Evolutionary conservation across 1,140 invertebrate species (phyloP).

Genomic region (Parapsyche elsis): DNA sequence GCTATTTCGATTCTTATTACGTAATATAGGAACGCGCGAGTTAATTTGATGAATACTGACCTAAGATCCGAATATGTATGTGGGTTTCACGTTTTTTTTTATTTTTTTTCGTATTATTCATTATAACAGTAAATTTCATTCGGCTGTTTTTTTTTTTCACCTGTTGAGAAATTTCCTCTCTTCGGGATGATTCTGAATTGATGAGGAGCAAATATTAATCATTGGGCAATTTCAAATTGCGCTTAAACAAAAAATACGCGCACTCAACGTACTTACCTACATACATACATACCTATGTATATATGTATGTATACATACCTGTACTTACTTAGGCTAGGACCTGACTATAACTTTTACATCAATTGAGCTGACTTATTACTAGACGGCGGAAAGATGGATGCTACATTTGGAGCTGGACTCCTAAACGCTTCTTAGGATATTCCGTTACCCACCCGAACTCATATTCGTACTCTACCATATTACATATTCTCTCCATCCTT

Average conservation of each 20-base stretch:
- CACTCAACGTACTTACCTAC: neutral
- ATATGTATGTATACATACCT: too few species aligned
- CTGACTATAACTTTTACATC: too few species aligned
- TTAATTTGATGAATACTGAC: constrained; percentile 47
- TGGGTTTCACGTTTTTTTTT: constrained; percentile 15
- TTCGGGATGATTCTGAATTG: constrained; percentile 19
- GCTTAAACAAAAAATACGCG: neutral
- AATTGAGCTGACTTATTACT: too few species aligned
- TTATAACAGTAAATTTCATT: constrained; percentile 35
- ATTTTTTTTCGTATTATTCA: neutral
- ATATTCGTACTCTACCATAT: too few species aligned
- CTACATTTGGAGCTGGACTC: too few species aligned
- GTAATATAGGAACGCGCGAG: constrained; percentile 35
- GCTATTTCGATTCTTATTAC: constrained; percentile 34
- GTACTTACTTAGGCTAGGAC: too few species aligned
- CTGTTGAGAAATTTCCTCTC: constrained; percentile 3
- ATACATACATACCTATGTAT: too few species aligned
- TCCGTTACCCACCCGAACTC: too few species aligned
- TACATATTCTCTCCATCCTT: too few species aligned
- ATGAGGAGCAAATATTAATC: constrained; percentile 29
- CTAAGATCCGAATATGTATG: constrained; percentile 40
- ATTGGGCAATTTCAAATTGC: constrained; percentile 27
- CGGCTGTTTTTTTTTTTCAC: neutral
- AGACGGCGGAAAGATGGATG: too few species aligned
- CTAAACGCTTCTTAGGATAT: too few species aligned